phyloP scores from a whole-genome alignment of 2,797 vertebrate genomes.

The Gallirallus australis region DNA sequence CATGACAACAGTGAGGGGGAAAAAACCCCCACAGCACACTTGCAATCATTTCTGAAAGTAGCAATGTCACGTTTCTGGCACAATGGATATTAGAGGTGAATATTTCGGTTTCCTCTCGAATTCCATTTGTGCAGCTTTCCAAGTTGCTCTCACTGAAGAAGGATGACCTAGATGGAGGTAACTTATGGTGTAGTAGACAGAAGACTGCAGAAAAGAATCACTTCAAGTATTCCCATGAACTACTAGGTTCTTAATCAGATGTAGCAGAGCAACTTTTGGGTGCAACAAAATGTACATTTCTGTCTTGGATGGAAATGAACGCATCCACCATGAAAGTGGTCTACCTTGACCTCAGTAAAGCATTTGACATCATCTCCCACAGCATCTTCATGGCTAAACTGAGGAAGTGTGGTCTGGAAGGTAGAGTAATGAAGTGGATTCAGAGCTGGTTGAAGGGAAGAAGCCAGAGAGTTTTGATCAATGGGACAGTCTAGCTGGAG shows the following conservation, averaged over 20 bases:
- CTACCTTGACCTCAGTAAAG: too few relatives aligned
- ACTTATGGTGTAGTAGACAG: not conserved
- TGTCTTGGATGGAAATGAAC: too few relatives aligned
- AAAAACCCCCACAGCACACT: not conserved
- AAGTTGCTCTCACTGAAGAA: not conserved
- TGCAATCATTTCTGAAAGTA: not conserved
- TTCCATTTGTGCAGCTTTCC: not conserved
- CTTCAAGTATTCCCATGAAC: not conserved
- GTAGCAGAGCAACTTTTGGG: not conserved
- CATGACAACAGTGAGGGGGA: not conserved
- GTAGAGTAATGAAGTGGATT: too few relatives aligned
- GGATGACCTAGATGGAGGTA: not conserved
- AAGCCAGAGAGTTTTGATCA: too few relatives aligned
- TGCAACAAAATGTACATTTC: not conserved
- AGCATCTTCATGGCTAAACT: too few relatives aligned
- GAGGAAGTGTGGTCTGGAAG: too few relatives aligned
- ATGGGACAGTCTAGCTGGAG: too few relatives aligned
- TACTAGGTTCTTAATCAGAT: not conserved
- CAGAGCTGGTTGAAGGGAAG: too few relatives aligned
- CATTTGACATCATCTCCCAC: too few relatives aligned
- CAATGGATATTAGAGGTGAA: not conserved
- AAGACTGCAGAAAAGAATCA: not conserved
- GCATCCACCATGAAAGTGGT: too few relatives aligned
- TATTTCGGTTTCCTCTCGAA: not conserved
- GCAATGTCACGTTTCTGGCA: not conserved